Base-by-base conservation (phyloP, 2,888 invertebrate genomes). In the Heliothis peltigera region DNA sequence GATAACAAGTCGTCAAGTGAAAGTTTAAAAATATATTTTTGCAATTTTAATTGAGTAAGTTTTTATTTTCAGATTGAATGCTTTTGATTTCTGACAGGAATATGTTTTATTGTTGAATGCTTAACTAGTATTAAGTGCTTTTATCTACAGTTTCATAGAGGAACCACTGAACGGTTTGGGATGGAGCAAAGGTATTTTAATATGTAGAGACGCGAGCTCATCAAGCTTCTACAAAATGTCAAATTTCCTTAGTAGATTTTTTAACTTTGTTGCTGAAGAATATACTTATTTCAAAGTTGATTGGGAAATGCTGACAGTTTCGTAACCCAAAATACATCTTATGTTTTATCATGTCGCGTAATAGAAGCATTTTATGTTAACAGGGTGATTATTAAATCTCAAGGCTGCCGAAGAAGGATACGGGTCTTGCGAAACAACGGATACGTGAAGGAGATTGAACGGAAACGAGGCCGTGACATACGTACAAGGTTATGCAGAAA, bases 381-480 rank as follows among this genome's bases (percentile, higher is more conserved):
- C 47, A 47, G 52, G 61, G 39, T 51, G 32, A 44, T 49, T 60
- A 72, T 61, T 62, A 58, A 76, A 60, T 32, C 52, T 32, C 63
- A 71, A 79, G 70, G 77, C 47, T 68, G 35, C 17, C 21, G 42
- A 35, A 49, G 59, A 67, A 79, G 80, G 80, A 81, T 74, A 59
- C 67, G 28, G 64, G 55, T 74, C 68, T 79, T 76, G 55, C 43
- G 44, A 66, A 64, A 75, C 65, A 66, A 61, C 81, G 79, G 70
- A 80, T 64, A 75, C 51, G 49, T 32, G 28, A 54, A 75, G 79
- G 81, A 81, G 79, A 79, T 79, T 65, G 70, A 81, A 60, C 64
- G 81, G 81, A 72, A 72, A 75, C 55, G 43, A 43, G 79, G 53
- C 76, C 76, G 32, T 79, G 79, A 72, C 79, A 79, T 67, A 72